A percentile compares a stretch with the other conserved stretches of the same genome.
These are phyloP conservation scores for Acrobasis consociella DNA, from an alignment of 2,888 invertebrate genomes.

Conservation along the genomic window DNA sequence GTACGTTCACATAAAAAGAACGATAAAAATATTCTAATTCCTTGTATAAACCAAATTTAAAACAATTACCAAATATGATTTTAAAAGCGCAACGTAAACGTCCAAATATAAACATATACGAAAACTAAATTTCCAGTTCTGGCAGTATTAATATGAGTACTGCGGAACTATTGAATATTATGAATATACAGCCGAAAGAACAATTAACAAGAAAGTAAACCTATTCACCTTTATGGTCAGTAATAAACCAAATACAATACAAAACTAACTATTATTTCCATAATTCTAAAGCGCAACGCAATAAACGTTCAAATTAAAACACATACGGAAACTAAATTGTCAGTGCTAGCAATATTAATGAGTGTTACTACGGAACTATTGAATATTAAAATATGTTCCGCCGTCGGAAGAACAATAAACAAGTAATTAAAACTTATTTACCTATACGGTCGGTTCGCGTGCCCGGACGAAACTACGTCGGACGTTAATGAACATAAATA, in stretches of 20 bases:
- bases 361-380: conserved; percentile 38
- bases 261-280: neutral
- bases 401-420: conserved; percentile 49
- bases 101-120: neutral
- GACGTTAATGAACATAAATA: conserved; percentile 53
- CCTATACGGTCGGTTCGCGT: conserved; percentile 59
- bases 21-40: no score
- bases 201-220: conserved; percentile 61
- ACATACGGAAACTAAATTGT: neutral
- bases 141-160: conserved; percentile 21
- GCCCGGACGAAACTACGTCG: conserved; percentile 54
- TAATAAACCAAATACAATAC: neutral
- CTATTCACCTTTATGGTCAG: no score
- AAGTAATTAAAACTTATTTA: conserved; percentile 66
- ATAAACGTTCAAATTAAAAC: neutral
- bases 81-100: neutral
- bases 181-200: conserved; percentile 38
- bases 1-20: no score
- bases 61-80: neutral
- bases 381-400: conserved; percentile 17
- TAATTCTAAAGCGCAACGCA: neutral
- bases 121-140: neutral
- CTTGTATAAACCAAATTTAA: neutral
- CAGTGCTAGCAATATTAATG: conserved; percentile 21
- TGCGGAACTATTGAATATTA: conserved; percentile 38